Conservation (phyloP, 2,113 vertebrate genomes). For the Pterocles burchelli region DNA sequence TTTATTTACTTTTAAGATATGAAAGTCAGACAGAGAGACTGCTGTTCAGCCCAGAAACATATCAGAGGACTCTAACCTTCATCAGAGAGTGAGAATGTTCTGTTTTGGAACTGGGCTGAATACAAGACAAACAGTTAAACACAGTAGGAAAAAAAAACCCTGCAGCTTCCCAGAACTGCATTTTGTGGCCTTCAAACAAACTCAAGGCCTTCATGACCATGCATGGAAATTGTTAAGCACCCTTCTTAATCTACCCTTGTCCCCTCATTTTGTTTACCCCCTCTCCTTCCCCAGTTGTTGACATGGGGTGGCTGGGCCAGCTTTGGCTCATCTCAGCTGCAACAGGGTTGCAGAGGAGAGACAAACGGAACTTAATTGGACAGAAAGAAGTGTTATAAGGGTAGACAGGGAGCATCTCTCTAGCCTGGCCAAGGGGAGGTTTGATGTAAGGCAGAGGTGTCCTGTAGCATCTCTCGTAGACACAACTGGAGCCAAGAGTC, state of each 20-base stretch:
- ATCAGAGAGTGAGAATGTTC: neutral
- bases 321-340: neutral
- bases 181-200: neutral
- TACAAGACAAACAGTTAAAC: neutral
- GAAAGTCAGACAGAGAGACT: neutral
- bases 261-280: neutral
- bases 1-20: neutral
- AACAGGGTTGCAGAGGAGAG: neutral
- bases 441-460: neutral
- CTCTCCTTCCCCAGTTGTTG: neutral
- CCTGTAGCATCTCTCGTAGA: neutral
- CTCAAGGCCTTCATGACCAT: neutral
- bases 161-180: neutral
- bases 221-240: neutral
- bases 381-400: neutral
- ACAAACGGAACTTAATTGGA: neutral
- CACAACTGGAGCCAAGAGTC: neutral
- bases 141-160: neutral
- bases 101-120: neutral
- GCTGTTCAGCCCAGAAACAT: neutral
- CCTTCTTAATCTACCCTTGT: neutral
- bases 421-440: neutral
- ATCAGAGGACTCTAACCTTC: neutral
- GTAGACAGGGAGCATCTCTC: neutral
- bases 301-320: neutral